phyloP scores from a whole-genome alignment of 1,140 invertebrate species.

The Heliconius hewitsoni region DNA sequence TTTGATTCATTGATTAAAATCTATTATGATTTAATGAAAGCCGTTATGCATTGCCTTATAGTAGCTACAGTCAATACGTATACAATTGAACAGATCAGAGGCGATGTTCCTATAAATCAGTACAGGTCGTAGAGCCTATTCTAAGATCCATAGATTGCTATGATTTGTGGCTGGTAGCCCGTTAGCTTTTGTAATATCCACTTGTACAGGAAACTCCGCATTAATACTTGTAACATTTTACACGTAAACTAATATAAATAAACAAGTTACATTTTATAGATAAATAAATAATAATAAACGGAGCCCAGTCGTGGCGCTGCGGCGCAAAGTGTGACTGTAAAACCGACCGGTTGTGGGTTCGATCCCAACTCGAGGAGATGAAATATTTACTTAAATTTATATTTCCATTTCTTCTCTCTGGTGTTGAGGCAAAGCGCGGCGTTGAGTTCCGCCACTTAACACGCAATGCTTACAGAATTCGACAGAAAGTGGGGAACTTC shows the following conservation, averaged over 20 bases:
- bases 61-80: constrained; percentile 17
- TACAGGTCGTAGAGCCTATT: constrained; percentile 28
- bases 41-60: constrained; percentile 4
- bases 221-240: constrained; percentile 11
- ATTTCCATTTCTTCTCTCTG: too few species aligned
- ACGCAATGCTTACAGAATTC: too few species aligned
- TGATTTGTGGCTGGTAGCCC: constrained; percentile 40
- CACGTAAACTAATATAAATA: background rate
- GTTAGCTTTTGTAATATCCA: constrained; percentile 39
- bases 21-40: constrained; percentile 12
- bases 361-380: too few species aligned
- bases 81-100: constrained; percentile 28
- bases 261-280: background rate
- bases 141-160: constrained; percentile 39
- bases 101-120: constrained; percentile 37
- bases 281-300: constrained; percentile 15
- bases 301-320: too few species aligned
- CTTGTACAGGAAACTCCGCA: constrained; percentile 23
- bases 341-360: too few species aligned
- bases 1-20: constrained; percentile 17
- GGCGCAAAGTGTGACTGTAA: too few species aligned
- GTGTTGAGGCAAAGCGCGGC: too few species aligned
- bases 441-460: too few species aligned
- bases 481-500: too few species aligned
- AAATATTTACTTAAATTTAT: too few species aligned